Evolutionary conservation across 2,113 vertebrate species (phyloP), one percentile per base, ranked within the genome.

Genomic region (Pavo muticus): DNA sequence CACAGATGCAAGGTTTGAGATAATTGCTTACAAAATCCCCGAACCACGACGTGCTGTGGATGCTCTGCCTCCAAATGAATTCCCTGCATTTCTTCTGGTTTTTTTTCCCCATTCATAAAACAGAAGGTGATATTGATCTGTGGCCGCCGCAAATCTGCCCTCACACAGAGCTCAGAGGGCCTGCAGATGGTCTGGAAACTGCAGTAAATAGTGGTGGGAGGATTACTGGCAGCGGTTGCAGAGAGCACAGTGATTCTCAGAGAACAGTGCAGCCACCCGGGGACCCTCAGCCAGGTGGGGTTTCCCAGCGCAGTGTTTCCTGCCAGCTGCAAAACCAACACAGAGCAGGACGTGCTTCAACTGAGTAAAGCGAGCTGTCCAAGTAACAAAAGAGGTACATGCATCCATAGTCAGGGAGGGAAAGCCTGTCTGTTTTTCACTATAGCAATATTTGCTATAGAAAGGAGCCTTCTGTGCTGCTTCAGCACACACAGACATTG

Each of bases 191-290:
- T 87, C 88, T 94, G 80, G 64, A 78, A 96, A 47, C 45, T 11
- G 64, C 72, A 85, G 69, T 61, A 73, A 93, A 80, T 11, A 90
- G 68, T 82, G 88, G 92, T 83, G 93, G 94, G 88, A 92, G 88
- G 91, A 94, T 93, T 91, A 93, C 92, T 80, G 72, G 74, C 48
- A 40, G 60, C n/a, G 67, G 73, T 60, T 88, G 83, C 68, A 87
- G 87, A 60, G 40, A 61, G 44, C 40, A 6, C 3, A 17, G 87
- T 59, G 90, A 84, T 82, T 77, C 57, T 68, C 70, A 85, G 77
- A 78, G 74, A 72, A 20, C 21, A 70, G 59, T 1, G 50, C 78
- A 85, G 88, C 82, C 91, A 90, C 93, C 88, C 27, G 0, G 95
- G 93, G 90, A 83, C 91, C 42, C 85, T 88, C 3, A 3, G 79